phyloP scores from a whole-genome alignment of 2,113 vertebrate genomes.

The Eudyptes chrysolophus region DNA sequence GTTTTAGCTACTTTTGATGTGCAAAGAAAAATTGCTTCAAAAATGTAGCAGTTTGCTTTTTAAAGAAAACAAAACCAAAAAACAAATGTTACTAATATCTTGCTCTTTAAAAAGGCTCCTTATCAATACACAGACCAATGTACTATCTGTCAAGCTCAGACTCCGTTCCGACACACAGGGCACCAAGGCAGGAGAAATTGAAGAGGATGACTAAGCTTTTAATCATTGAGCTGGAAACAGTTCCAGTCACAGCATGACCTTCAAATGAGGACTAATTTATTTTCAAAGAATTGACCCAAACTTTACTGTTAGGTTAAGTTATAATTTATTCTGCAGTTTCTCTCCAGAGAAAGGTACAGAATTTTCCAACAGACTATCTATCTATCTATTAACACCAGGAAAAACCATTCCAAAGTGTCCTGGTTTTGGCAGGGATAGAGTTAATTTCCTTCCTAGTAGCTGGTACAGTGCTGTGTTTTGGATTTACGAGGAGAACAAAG shows the following conservation, averaged over 20 bases:
- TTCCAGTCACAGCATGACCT: background rate
- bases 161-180: background rate
- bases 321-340: background rate
- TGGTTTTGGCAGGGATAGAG: too few species aligned
- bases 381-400: background rate
- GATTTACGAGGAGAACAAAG: too few species aligned
- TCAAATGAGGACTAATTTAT: background rate
- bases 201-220: conserved; percentile 12
- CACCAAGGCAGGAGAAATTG: background rate
- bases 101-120: background rate
- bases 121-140: background rate
- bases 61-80: background rate
- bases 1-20: background rate
- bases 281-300: conserved; percentile 18
- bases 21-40: background rate
- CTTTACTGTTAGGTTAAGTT: background rate
- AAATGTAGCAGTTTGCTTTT: background rate
- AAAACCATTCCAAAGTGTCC: background rate
- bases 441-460: too few species aligned
- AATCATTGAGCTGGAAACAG: background rate
- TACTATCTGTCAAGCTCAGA: background rate
- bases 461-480: too few species aligned
- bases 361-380: background rate
- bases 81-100: background rate
- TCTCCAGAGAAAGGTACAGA: background rate